A percentile compares a stretch with the other conserved stretches of the same genome.
Conservation (phyloP, 2,888 invertebrate species). For the Amorpha juglandis region DNA sequence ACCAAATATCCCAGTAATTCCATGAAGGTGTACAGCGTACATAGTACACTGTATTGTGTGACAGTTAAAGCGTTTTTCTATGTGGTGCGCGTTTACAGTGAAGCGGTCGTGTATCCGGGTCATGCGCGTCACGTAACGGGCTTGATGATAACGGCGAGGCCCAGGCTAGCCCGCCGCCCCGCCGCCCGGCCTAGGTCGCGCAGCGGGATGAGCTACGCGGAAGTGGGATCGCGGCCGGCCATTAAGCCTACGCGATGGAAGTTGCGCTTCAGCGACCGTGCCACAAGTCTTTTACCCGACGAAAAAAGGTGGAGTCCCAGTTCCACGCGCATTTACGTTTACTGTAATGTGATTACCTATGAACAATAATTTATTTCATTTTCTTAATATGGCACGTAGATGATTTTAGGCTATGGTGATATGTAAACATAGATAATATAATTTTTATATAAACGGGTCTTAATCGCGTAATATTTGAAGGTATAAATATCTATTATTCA, state of each 20-base stretch:
- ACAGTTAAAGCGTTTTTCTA: constrained; percentile 61
- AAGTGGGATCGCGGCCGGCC: constrained; percentile 72
- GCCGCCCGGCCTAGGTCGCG: constrained; percentile 75
- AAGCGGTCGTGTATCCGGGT: constrained; percentile 71
- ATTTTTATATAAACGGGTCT: no score
- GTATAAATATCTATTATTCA: no score
- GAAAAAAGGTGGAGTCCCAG: no score
- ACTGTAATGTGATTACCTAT: no score
- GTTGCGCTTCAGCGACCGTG: neutral
- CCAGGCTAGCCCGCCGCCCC: constrained; percentile 65
- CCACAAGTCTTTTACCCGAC: no score
- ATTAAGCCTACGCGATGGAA: constrained; percentile 52
- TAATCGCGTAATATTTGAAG: no score
- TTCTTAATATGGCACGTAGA: no score
- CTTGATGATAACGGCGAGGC: constrained; percentile 74
- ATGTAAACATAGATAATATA: no score
- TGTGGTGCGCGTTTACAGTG: constrained; percentile 51
- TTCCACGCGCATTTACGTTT: no score
- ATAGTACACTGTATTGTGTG: constrained; percentile 43
- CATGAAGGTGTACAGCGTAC: neutral
- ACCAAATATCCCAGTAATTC: neutral
- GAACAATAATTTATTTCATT: no score
- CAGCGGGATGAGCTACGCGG: constrained; percentile 83
- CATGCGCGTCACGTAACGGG: constrained; percentile 81
- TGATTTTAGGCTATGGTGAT: no score